Percentiles rank a stretch among this genome's conserved stretches.
These are phyloP conservation scores for Actinia equina DNA, from an alignment of 64 coral and sea anemone genomes.

Conservation along the genomic window DNA sequence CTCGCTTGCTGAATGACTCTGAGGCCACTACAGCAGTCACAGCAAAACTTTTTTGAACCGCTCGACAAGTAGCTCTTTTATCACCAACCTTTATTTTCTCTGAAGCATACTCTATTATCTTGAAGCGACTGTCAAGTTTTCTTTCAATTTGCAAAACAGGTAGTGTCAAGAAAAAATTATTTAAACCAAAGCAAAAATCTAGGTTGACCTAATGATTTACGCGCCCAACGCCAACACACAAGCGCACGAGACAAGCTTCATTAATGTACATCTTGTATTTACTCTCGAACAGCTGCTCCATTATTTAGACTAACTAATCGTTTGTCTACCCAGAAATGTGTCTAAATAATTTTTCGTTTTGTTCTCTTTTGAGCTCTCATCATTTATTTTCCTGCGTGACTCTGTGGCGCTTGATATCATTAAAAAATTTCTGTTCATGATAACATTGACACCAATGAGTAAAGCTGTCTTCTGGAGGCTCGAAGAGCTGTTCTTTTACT, in stretches of 20 bases:
- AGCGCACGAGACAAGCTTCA: slow-evolving; percentile 6
- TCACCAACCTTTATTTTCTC: background rate
- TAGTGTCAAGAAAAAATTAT: slow-evolving; percentile 2
- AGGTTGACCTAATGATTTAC: slow-evolving; percentile 1
- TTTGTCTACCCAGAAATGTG: slow-evolving; percentile 15
- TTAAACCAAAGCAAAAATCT: background rate
- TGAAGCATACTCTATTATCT: background rate
- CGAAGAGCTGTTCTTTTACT: slow-evolving; percentile 6
- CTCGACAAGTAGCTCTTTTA: background rate
- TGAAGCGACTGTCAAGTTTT: background rate
- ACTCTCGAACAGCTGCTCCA: background rate
- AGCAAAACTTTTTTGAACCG: background rate
- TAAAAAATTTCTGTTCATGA: background rate
- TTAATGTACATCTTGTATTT: slow-evolving; percentile 14
- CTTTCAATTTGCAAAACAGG: background rate
- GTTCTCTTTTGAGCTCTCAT: slow-evolving; percentile 2
- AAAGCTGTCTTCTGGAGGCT: slow-evolving; percentile 11
- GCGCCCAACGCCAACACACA: background rate
- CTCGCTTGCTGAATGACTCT: background rate
- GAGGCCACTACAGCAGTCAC: background rate
- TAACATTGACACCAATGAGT: background rate
- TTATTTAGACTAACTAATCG: slow-evolving; percentile 12
- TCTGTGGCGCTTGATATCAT: background rate
- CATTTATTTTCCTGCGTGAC: slow-evolving; percentile 12
- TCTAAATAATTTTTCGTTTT: slow-evolving; percentile 14